Conservation (phyloP, 2,888 invertebrate genomes). For the Cecidostiba fungosa region DNA sequence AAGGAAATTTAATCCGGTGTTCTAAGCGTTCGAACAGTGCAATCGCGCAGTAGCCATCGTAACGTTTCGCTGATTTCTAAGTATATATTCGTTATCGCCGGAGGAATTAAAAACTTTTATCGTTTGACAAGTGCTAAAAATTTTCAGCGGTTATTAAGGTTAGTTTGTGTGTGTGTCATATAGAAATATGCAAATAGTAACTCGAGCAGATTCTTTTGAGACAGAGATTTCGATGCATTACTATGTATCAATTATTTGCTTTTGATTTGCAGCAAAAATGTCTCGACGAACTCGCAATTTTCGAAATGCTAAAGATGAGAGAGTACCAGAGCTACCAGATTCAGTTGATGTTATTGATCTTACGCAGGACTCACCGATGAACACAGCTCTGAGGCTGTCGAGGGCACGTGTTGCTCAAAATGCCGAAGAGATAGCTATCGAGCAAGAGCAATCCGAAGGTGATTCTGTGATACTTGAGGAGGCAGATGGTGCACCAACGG, state of each 20-base stretch:
- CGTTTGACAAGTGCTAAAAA: not conserved
- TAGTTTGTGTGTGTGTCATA: not conserved
- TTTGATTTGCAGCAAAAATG: slow-evolving; percentile 47
- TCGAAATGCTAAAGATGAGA: not conserved
- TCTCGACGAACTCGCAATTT: slow-evolving; percentile 4
- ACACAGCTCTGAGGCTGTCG: slow-evolving; percentile 32
- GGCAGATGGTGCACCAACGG: not conserved
- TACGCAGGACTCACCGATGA: slow-evolving; percentile 66
- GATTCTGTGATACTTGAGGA: not conserved
- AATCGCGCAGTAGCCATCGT: not conserved
- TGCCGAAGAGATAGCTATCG: not conserved
- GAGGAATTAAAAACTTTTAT: not conserved
- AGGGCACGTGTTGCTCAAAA: not conserved
- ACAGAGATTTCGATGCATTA: not conserved
- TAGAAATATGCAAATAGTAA: not conserved
- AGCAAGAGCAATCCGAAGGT: not conserved
- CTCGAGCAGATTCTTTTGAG: not conserved
- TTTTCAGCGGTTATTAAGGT: not conserved
- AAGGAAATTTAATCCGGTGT: not conserved
- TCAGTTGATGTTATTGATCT: slow-evolving; percentile 68
- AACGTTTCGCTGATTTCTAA: not conserved
- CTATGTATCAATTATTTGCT: not conserved
- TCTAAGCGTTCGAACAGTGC: not conserved
- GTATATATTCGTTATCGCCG: not conserved
- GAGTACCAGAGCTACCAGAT: not conserved